Conservation (phyloP, 2,888 invertebrate genomes). For the Dasypogon diadema region DNA sequence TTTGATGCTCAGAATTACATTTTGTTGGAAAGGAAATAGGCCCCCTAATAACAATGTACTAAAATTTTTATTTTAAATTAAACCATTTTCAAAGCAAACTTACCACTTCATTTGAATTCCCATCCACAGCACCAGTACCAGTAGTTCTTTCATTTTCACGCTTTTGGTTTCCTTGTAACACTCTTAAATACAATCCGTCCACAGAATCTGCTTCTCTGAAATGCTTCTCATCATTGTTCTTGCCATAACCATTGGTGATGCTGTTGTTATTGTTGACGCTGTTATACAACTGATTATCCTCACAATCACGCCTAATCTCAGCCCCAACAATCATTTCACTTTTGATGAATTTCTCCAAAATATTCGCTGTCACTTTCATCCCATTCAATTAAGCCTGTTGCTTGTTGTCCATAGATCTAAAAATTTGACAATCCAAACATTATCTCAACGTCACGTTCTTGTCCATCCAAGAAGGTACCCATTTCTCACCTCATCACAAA, state of each 20-base stretch:
- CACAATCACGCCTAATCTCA: slow-evolving; percentile 58
- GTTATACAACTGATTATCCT: slow-evolving; percentile 3
- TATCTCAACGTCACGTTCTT: background rate
- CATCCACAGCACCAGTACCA: slow-evolving; percentile 51
- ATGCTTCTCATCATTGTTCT: background rate
- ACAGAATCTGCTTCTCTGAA: background rate
- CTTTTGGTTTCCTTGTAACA: background rate
- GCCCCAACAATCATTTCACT: slow-evolving; percentile 64
- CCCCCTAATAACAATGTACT: too few species aligned
- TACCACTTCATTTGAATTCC: slow-evolving; percentile 57
- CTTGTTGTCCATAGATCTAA: slow-evolving; percentile 65
- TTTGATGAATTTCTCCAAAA: slow-evolving; percentile 65
- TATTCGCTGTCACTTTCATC: slow-evolving; percentile 62
- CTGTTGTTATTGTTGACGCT: slow-evolving; percentile 51
- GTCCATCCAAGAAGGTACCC: background rate
- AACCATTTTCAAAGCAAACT: too few species aligned
- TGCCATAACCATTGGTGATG: slow-evolving; percentile 46
- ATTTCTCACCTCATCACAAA: slow-evolving; percentile 42
- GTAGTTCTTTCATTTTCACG: background rate
- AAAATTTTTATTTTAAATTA: too few species aligned
- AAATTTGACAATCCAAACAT: slow-evolving; percentile 66
- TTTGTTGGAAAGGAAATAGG: too few species aligned
- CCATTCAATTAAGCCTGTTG: slow-evolving; percentile 56
- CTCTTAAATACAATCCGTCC: background rate
- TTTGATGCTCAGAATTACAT: too few species aligned